Conservation (phyloP, 1,140 invertebrate species). For the Ptiloglossa arizonensis region DNA sequence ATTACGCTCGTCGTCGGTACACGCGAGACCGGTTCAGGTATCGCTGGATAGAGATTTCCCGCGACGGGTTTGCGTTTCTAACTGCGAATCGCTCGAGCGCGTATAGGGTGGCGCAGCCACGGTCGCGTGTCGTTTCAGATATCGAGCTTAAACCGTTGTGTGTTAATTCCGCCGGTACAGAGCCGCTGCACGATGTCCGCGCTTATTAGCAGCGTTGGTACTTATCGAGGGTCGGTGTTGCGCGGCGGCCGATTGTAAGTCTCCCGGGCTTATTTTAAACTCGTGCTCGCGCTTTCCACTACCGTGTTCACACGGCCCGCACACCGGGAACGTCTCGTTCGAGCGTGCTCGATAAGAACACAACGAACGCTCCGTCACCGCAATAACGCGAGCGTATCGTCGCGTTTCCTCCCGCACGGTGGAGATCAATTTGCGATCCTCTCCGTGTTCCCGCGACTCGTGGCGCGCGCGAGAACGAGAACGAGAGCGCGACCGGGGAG, state of each 20-base stretch:
- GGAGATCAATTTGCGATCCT: background rate
- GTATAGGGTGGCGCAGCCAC: too few relatives aligned
- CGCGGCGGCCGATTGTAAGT: conserved; percentile 13
- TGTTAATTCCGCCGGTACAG: conserved; percentile 30
- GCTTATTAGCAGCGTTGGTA: conserved; percentile 52
- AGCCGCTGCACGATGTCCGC: conserved; percentile 31
- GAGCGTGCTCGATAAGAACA: too few relatives aligned
- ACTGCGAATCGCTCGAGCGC: conserved; percentile 24
- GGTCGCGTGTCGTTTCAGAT: conserved; percentile 42
- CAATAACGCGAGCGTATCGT: background rate
- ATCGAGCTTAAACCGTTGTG: conserved; percentile 24
- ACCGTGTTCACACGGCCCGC: too few relatives aligned
- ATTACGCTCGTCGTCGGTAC: background rate
- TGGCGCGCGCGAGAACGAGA: too few relatives aligned
- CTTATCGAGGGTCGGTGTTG: conserved; percentile 44
- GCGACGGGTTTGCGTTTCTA: conserved; percentile 37
- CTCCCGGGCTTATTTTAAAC: background rate
- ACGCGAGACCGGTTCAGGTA: background rate
- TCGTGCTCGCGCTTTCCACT: background rate
- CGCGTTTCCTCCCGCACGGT: background rate
- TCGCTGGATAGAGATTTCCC: conserved; percentile 29
- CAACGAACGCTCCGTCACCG: background rate
- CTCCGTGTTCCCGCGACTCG: background rate
- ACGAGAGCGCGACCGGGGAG: too few relatives aligned
- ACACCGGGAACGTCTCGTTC: too few relatives aligned